Evolutionary conservation across 1,140 invertebrate species (phyloP).

Genomic region (Pectinophora gossypiella): DNA sequence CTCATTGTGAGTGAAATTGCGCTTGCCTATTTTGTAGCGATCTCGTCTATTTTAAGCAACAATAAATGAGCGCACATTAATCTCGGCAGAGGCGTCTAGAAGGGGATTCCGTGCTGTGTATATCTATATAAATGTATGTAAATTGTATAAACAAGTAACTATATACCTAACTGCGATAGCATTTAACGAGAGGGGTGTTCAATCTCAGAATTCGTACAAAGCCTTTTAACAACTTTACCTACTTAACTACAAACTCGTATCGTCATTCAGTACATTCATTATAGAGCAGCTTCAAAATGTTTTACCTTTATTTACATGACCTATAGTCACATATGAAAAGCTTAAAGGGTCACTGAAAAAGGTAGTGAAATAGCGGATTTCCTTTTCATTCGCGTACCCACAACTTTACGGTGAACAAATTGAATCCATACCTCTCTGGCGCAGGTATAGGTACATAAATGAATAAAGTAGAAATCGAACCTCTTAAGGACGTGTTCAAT

Average conservation of each 20-base stretch:
- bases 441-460: neutral
- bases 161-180: no score
- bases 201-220: no score
- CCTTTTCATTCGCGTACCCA: neutral
- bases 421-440: neutral
- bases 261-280: no score
- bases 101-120: neutral
- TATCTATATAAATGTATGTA: no score
- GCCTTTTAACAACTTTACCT: no score
- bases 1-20: neutral
- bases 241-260: no score
- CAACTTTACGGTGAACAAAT: neutral
- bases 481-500: constrained; percentile 31
- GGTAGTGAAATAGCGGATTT: neutral
- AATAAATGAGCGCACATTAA: neutral
- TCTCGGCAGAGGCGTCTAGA: neutral
- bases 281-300: no score
- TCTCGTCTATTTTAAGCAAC: neutral
- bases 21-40: neutral
- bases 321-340: no score
- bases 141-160: no score
- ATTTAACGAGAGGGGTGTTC: neutral
- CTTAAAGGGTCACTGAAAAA: neutral
- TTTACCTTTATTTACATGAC: no score
- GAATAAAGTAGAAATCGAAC: constrained; percentile 9